phyloP scores from a whole-genome alignment of 2,888 invertebrate species.

The Crematogaster levior region DNA sequence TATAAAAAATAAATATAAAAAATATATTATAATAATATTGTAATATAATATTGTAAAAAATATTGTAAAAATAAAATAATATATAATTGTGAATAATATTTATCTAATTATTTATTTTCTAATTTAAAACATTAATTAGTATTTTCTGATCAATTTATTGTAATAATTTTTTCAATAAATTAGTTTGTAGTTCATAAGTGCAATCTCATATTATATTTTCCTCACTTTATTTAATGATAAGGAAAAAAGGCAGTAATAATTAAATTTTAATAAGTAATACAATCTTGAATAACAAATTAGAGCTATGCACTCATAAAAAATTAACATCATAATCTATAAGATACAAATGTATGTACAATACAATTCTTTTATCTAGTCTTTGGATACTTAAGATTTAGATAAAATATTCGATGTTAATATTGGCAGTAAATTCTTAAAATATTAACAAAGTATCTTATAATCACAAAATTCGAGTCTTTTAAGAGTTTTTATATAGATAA shows the following conservation, averaged over 20 bases:
- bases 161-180: not conserved
- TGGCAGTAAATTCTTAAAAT: conserved; percentile 23
- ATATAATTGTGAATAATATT: conserved; percentile 11
- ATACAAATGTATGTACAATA: not conserved
- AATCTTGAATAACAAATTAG: not conserved
- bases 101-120: not conserved
- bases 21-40: too few species aligned
- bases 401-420: conserved; percentile 4
- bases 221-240: not conserved
- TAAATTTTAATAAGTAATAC: not conserved
- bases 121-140: not conserved
- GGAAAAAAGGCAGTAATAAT: not conserved
- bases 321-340: not conserved
- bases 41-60: too few species aligned
- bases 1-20: too few species aligned
- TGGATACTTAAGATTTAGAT: not conserved
- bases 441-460: conserved; percentile 17
- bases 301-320: not conserved
- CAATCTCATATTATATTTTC: not conserved
- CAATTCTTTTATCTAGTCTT: not conserved
- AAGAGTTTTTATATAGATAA: not conserved
- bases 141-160: not conserved
- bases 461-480: not conserved
- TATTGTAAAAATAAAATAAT: too few species aligned
- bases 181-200: not conserved